Conservation (phyloP, 2,797 vertebrate genomes). For the Tokudaia muenninki region DNA sequence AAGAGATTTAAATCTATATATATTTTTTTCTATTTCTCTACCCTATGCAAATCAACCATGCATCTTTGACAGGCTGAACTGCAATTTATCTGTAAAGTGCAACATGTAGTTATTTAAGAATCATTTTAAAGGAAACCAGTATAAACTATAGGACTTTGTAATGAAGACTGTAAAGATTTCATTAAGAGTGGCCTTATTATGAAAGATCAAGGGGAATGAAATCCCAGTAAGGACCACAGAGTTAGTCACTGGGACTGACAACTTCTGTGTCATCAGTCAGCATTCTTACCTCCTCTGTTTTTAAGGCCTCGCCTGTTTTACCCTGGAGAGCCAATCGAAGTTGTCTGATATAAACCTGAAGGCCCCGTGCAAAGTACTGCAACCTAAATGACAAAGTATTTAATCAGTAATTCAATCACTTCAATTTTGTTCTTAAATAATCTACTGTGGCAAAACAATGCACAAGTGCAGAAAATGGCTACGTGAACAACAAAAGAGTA, state of each 20-base stretch:
- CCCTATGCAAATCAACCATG: slow-evolving; percentile 35
- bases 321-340: slow-evolving; percentile 97
- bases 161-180: slow-evolving; percentile 50
- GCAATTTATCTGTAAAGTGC: slow-evolving; percentile 33
- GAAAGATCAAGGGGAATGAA: slow-evolving; percentile 28
- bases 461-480: neutral
- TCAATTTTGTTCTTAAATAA: slow-evolving; percentile 42
- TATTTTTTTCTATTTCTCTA: neutral
- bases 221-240: neutral
- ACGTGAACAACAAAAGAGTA: neutral
- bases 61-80: neutral
- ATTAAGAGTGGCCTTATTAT: slow-evolving; percentile 2
- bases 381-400: slow-evolving; percentile 89
- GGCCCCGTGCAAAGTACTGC: slow-evolving; percentile 97
- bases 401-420: slow-evolving; percentile 67
- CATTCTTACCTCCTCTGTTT: slow-evolving; percentile 95
- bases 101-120: neutral
- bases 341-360: slow-evolving; percentile 98
- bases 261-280: neutral
- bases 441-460: neutral
- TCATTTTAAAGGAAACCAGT: slow-evolving; percentile 53
- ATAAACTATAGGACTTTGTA: slow-evolving; percentile 31
- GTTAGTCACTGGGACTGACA: neutral
- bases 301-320: slow-evolving; percentile 97
- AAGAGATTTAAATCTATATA: neutral